Base-by-base conservation (phyloP, 1,140 invertebrate species). In the Atta colombica region DNA sequence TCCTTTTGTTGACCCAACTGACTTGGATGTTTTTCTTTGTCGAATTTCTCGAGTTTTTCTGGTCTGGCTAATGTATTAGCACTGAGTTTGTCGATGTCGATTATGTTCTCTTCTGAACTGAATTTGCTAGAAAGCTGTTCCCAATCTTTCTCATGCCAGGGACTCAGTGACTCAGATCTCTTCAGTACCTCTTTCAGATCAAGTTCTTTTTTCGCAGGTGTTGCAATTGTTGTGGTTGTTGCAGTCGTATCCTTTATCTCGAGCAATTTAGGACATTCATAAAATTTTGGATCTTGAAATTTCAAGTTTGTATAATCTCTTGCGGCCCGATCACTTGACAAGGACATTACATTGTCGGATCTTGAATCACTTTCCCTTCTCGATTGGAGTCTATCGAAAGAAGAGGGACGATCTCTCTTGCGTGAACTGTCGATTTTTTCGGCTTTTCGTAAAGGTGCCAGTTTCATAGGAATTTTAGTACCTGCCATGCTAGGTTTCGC, bases 81-180 rank as follows among this genome's bases (percentile, higher is more conserved):
- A 84, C 96, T 96, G n/a, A 97, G 90, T 88, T 96, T 96, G 75
- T 97, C 96, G 28, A 96, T 96, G 85, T 97, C 96, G 1, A 96
- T 96, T 35, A 95, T 92, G 21, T 95, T 93, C 55, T 94, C 95
- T 8, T 95, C 94, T 0, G 91, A 90, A 51, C 71, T 93, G 45
- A 95, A 94, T 77, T 93, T 94, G 53, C 91, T 91, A 0, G 92
- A 93, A 39, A 95, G 75, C 60, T 95, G 94, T 65, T 94, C 93
- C 95, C 95, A 95, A 16, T 95, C 94, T 39, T 93, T 94, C 31
- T 95, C 95, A 68, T 95, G 92, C 12, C 93, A 87, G 0, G 95
- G 95, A 69, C 95, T 95, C 45, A 95, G 82, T 0, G 95, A 95
- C 21, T 95, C 95, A 0, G 95, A 95, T 61, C 94, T 91, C 68